Evolutionary conservation across 2,113 vertebrate species (phyloP).

Genomic region (Forbesichthys papilliferus): DNA sequence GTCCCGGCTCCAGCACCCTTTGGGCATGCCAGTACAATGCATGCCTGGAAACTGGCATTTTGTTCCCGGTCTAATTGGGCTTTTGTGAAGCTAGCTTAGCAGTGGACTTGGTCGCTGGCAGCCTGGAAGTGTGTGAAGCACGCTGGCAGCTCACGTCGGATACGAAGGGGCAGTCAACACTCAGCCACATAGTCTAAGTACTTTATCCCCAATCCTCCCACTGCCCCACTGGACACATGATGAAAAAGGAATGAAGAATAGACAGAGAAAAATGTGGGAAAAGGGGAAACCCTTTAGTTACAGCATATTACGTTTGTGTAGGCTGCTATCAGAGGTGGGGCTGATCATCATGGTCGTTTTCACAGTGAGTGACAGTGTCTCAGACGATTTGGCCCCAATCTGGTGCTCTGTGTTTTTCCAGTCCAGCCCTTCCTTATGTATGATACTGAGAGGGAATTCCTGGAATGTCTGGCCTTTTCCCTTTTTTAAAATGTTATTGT

Average conservation of each 20-base stretch:
- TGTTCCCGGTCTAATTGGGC: conserved; percentile 41
- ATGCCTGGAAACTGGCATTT: conserved; percentile 52
- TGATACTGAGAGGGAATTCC: conserved; percentile 89
- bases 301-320: background rate
- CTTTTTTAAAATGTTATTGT: conserved; percentile 80
- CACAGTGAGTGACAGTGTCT: conserved; percentile 83
- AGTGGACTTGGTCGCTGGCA: conserved; percentile 40
- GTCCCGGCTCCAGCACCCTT: conserved; percentile 46
- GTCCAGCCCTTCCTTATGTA: conserved; percentile 85
- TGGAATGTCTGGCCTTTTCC: conserved; percentile 86
- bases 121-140: conserved; percentile 46
- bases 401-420: conserved; percentile 86
- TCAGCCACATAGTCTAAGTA: conserved; percentile 39
- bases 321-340: conserved; percentile 14
- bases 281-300: background rate
- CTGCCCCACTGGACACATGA: background rate
- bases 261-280: background rate
- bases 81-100: conserved; percentile 43
- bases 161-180: conserved; percentile 43
- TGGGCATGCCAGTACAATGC: conserved; percentile 42
- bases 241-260: conserved; percentile 18
- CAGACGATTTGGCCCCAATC: conserved; percentile 87
- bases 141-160: conserved; percentile 33
- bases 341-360: conserved; percentile 61
- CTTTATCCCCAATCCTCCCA: conserved; percentile 26